Base-by-base conservation (phyloP, 2,888 invertebrate genomes). In the Frankliniella fusca region DNA sequence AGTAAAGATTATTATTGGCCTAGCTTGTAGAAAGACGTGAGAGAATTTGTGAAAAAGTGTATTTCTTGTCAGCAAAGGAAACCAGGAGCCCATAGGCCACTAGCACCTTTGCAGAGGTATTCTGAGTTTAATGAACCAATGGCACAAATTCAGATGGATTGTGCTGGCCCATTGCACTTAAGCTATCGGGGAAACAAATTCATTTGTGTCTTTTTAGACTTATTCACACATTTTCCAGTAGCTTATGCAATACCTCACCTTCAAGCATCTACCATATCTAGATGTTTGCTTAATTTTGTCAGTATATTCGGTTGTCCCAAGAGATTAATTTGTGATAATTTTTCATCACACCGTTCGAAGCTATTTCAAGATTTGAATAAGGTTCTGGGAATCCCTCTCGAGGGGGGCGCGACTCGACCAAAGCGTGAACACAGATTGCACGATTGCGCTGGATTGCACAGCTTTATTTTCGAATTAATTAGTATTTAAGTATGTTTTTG, bases 1-100 rank as follows among this genome's bases (percentile, higher is more conserved):
- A 65, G 65, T 20, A 65, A 65, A 20, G 65, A 65, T 65, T 65
- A 65, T 20, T 65, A 65, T 65, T 65, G 65, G 65, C 65, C 65
- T 18, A 18, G 15, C 20, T 18, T 65, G 65, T 65, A 65, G 15
- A 65, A 65, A 20, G 65, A 65, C 20, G 20, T 65, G 7, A 10
- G 65, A 65, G 65, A 65, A 20, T 65, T 65, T 65, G 65, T 65
- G 7, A 10, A 20, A 20, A 65, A 65, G 20, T 65, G 65, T 65
- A 11, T 65, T 20, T 65, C 65, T 18, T 65, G 65, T 65, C 65
- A 65, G 20, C 11, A 18, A 20, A 10, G 65, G 20, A 65, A 65
- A 20, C 65, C 65, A 10, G 65, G 65, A 15, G 65, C 65, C 7
- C 65, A 11, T 65, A 65, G 65, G 20, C 65, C 11, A 65, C 11